A percentile compares a stretch with the other conserved stretches of the same genome.
Evolutionary conservation across 2,888 invertebrate species (phyloP).

Genomic region (Yponomeuta evonymella): DNA sequence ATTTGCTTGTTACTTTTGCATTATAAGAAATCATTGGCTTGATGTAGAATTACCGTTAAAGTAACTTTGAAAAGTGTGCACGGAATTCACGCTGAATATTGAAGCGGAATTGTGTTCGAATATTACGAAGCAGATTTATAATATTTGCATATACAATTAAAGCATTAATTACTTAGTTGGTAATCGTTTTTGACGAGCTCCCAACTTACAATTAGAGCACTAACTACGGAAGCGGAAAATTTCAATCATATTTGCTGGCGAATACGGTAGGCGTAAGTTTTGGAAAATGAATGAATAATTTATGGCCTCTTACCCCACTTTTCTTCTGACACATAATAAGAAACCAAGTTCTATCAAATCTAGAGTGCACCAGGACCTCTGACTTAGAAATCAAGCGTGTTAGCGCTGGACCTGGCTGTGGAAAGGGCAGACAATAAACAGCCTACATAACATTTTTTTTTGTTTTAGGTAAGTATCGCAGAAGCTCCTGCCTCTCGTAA

Average conservation of each 20-base stretch:
- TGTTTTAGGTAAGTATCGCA: background rate
- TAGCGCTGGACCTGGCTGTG: too few relatives aligned
- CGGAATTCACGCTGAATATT: background rate
- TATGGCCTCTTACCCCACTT: background rate
- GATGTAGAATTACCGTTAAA: constrained; percentile 14
- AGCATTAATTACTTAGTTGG: constrained; percentile 42
- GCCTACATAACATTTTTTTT: background rate
- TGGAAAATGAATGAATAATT: background rate
- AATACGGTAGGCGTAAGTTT: background rate
- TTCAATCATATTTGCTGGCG: constrained; percentile 34
- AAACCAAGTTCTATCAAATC: background rate
- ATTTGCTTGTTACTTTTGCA: constrained; percentile 50
- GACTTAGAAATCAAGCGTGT: too few relatives aligned
- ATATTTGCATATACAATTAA: constrained; percentile 47
- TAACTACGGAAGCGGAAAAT: constrained; percentile 47
- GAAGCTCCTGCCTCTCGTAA: too few relatives aligned
- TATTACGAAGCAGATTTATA: constrained; percentile 6
- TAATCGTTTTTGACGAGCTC: constrained; percentile 41
- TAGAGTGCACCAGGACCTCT: too few relatives aligned
- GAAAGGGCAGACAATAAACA: too few relatives aligned
- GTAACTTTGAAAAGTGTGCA: background rate
- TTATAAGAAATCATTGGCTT: constrained; percentile 35
- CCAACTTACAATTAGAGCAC: constrained; percentile 51
- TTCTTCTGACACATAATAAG: background rate
- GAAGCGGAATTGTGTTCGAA: background rate